Percentiles rank a stretch among this genome's conserved stretches.
Evolutionary conservation across 2,888 invertebrate genomes (phyloP).

Genomic region (Cepaea hortensis): DNA sequence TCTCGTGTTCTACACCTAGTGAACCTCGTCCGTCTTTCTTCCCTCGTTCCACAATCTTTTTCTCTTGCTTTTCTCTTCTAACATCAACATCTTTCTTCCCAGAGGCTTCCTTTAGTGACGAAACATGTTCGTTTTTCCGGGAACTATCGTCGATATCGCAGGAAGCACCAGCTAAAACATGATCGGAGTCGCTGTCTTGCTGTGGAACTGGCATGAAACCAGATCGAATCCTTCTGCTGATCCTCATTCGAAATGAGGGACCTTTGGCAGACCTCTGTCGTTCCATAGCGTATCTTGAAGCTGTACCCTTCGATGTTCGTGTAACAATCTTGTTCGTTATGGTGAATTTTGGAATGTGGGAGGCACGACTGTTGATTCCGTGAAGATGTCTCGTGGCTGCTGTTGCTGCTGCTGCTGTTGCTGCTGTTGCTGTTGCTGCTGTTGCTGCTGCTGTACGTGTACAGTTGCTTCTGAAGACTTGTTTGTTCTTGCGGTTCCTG

Average conservation of each 20-base stretch:
- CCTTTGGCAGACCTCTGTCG: conserved; percentile 30
- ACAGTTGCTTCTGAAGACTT: background rate
- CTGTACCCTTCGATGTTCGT: background rate
- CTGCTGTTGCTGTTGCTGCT: background rate
- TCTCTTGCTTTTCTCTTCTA: background rate
- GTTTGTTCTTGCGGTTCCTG: conserved; percentile 9
- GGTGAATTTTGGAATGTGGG: background rate
- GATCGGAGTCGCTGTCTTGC: conserved; percentile 32
- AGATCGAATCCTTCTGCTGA: conserved; percentile 35
- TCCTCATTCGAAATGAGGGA: conserved; percentile 37
- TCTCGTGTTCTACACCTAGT: background rate
- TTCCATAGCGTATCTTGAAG: conserved; percentile 9
- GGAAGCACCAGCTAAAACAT: background rate
- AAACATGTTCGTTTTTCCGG: background rate
- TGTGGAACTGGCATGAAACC: conserved; percentile 43
- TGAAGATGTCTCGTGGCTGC: background rate
- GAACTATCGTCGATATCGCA: background rate
- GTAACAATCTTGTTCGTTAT: background rate
- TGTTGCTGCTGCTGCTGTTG: background rate
- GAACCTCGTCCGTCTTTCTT: background rate
- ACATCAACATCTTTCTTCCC: background rate
- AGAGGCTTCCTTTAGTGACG: background rate
- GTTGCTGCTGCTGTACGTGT: background rate
- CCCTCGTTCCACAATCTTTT: background rate
- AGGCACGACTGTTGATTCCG: background rate